Conservation (phyloP, 2,888 invertebrate genomes). For the Leptura quadrifasciata region DNA sequence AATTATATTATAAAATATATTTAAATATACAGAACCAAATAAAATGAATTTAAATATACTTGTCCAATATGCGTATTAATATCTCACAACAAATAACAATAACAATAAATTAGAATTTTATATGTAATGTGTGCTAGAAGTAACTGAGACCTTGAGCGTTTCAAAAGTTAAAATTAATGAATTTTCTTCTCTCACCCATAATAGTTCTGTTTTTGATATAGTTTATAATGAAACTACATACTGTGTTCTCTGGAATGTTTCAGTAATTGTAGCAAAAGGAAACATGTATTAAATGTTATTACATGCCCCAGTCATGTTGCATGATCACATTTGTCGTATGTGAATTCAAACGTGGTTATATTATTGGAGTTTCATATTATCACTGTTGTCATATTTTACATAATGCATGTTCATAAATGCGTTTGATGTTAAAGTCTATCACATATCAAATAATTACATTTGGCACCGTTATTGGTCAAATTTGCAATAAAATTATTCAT, state of each 20-base stretch:
- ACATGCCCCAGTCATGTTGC: constrained; percentile 38
- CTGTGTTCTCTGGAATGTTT: not conserved
- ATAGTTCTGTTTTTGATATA: not conserved
- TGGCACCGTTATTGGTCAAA: not conserved
- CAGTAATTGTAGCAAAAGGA: not conserved
- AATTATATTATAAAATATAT: too few species aligned
- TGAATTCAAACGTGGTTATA: constrained; percentile 38
- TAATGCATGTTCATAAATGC: constrained; percentile 24
- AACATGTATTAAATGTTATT: constrained; percentile 20
- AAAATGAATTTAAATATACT: too few species aligned
- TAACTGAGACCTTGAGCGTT: not conserved
- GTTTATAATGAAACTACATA: not conserved
- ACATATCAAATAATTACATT: constrained; percentile 15
- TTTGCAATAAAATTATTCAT: constrained; percentile 5
- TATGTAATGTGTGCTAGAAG: not conserved
- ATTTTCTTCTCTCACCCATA: too few species aligned
- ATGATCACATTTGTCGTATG: constrained; percentile 48
- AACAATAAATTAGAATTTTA: not conserved
- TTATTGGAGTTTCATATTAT: constrained; percentile 26
- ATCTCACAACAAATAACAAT: not conserved
- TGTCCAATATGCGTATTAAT: too few species aligned
- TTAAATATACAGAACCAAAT: too few species aligned
- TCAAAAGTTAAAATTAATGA: constrained; percentile 3
- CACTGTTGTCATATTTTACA: constrained; percentile 24
- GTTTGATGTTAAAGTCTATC: constrained; percentile 23